Evolutionary conservation across 2,888 invertebrate genomes (phyloP).

Genomic region (Lypha dubia): DNA sequence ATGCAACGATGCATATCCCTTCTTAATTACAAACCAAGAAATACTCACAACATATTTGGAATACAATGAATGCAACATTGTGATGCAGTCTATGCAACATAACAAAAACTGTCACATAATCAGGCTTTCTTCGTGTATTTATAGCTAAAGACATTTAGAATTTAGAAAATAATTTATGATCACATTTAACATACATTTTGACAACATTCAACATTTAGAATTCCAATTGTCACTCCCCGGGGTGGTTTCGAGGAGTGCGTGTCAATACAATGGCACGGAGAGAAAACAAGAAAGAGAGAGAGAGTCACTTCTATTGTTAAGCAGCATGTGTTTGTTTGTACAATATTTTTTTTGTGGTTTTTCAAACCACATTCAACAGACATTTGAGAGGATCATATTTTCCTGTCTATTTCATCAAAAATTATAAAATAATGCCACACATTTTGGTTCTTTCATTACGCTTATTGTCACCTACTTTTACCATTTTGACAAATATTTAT

Average conservation of each 20-base stretch:
- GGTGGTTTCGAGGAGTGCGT: constrained; percentile 66
- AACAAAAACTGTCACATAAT: constrained; percentile 31
- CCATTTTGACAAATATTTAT: constrained; percentile 26
- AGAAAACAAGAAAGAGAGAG: not conserved
- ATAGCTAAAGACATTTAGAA: constrained; percentile 21
- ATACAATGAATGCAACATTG: constrained; percentile 3
- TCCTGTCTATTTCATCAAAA: constrained; percentile 28
- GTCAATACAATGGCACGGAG: constrained; percentile 5
- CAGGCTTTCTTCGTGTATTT: constrained; percentile 46
- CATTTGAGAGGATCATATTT: constrained; percentile 55
- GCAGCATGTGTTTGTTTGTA: constrained; percentile 63
- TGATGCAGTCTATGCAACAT: constrained; percentile 8
- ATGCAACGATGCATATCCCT: constrained; percentile 70
- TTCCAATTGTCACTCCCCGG: constrained; percentile 70
- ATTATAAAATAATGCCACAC: constrained; percentile 61
- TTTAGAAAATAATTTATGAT: constrained; percentile 67
- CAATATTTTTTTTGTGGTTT: constrained; percentile 67
- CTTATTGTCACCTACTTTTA: constrained; percentile 73
- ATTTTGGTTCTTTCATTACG: constrained; percentile 71
- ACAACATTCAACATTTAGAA: constrained; percentile 66
- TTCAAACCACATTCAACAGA: constrained; percentile 41
- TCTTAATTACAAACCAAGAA: constrained; percentile 62
- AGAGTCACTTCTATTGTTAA: constrained; percentile 46
- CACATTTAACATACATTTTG: constrained; percentile 67
- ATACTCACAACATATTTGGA: constrained; percentile 18